Evolutionary conservation across 1,140 invertebrate genomes (phyloP).

Genomic region (Halesus radiatus): DNA sequence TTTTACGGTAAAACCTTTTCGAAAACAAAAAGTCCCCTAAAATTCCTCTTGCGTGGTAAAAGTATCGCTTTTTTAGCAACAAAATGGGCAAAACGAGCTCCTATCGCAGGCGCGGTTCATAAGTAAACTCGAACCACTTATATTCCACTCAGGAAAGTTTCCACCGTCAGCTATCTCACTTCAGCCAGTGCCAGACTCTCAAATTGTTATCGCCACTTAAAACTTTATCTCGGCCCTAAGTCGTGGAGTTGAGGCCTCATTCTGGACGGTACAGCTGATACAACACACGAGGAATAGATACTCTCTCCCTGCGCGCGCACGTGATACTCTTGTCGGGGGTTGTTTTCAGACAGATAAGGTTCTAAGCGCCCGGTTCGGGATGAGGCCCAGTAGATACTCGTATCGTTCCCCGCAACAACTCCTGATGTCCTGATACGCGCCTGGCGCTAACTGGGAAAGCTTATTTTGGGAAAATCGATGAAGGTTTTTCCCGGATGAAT

Average conservation of each 20-base stretch:
- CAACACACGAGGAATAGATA: too few relatives aligned
- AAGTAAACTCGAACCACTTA: constrained; percentile 35
- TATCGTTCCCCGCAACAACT: background rate
- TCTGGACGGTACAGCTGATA: too few relatives aligned
- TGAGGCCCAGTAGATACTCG: background rate
- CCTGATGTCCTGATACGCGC: constrained; percentile 14
- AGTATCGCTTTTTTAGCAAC: background rate
- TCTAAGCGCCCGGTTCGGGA: background rate
- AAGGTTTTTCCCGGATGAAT: background rate
- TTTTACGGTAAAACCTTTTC: too few relatives aligned
- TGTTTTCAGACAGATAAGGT: too few relatives aligned
- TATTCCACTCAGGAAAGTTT: constrained; percentile 41
- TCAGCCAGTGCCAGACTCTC: constrained; percentile 36
- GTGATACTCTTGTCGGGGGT: too few relatives aligned
- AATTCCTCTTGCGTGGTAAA: too few relatives aligned
- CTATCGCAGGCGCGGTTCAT: constrained; percentile 16
- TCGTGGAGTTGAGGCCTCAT: background rate
- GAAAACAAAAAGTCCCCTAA: too few relatives aligned
- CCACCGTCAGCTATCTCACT: background rate
- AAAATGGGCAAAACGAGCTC: constrained; percentile 1
- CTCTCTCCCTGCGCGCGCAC: too few relatives aligned
- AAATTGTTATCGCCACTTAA: constrained; percentile 50
- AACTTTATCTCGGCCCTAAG: constrained; percentile 43
- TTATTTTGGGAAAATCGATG: constrained; percentile 2
- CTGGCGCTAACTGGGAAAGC: constrained; percentile 1